Evolutionary conservation across 2,888 invertebrate species (phyloP).

Genomic region (Dascillus cervinus): DNA sequence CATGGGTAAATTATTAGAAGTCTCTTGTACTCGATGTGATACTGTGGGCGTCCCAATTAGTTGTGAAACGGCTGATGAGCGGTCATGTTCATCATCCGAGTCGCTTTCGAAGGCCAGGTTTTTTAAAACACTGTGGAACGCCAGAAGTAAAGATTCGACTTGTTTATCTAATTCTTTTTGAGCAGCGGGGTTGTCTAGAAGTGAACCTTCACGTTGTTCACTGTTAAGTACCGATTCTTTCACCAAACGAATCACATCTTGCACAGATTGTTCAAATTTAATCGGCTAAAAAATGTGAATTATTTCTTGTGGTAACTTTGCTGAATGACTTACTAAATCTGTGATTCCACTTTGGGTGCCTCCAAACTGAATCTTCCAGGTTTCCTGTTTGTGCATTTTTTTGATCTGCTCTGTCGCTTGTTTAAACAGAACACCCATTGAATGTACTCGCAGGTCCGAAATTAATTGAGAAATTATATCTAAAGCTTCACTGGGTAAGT

Average conservation of each 20-base stretch:
- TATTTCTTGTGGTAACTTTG: neutral
- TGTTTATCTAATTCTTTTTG: constrained; percentile 44
- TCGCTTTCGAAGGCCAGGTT: constrained; percentile 65
- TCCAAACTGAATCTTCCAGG: constrained; percentile 78
- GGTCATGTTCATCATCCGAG: constrained; percentile 50
- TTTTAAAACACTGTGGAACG: constrained; percentile 61
- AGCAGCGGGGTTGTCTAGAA: constrained; percentile 49
- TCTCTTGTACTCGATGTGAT: constrained; percentile 24
- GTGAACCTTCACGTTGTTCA: constrained; percentile 56
- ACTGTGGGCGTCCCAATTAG: constrained; percentile 54
- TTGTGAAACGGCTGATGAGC: constrained; percentile 53
- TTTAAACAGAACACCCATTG: constrained; percentile 76
- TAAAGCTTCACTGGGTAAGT: constrained; percentile 81
- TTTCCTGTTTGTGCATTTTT: constrained; percentile 64
- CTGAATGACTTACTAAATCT: constrained; percentile 53
- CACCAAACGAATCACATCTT: constrained; percentile 62
- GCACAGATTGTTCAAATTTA: constrained; percentile 63
- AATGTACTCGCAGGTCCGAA: constrained; percentile 79
- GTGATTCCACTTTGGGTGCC: constrained; percentile 83
- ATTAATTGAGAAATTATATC: constrained; percentile 78
- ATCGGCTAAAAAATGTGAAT: constrained; percentile 53
- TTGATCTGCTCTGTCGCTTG: constrained; percentile 74
- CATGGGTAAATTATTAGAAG: constrained; percentile 41
- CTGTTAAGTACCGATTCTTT: constrained; percentile 64
- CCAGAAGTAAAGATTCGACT: constrained; percentile 54